phyloP scores from a whole-genome alignment of 2,113 vertebrate genomes.

The Oreocharis arfaki region DNA sequence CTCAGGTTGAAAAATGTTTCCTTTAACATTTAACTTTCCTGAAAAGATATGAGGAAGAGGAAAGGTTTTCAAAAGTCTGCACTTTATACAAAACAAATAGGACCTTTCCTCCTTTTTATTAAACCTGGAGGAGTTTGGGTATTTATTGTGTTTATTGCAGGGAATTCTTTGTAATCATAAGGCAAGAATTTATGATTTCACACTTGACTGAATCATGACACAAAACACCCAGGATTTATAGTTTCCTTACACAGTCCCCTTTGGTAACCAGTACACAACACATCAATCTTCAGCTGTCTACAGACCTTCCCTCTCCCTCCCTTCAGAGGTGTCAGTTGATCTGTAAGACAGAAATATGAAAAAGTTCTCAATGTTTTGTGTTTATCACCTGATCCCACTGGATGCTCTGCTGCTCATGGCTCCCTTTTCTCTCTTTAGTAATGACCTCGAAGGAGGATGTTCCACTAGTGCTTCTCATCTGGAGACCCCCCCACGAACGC shows the following conservation, averaged over 20 bases:
- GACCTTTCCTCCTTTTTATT: neutral
- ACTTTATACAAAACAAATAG: neutral
- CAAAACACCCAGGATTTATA: neutral
- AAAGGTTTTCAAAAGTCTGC: neutral
- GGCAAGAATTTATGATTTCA: neutral
- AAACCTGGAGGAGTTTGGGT: neutral
- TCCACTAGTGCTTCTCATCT: rapidly evolving
- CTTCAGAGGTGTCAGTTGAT: neutral
- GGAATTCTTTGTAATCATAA: neutral
- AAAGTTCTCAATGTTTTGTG: neutral
- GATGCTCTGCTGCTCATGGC: rapidly evolving
- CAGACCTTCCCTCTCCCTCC: neutral
- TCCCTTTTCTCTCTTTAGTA: neutral
- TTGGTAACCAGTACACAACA: neutral
- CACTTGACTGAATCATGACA: neutral
- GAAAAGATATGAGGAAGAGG: neutral
- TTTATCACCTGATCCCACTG: neutral
- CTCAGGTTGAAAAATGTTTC: neutral
- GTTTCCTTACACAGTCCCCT: neutral
- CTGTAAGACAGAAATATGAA: neutral
- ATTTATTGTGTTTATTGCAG: neutral
- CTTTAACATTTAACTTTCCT: neutral
- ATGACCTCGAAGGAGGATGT: no score
- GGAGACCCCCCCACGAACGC: neutral
- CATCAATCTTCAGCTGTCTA: neutral